Conservation (phyloP, 2,888 invertebrate species). For the Monoplex corrugatus region DNA sequence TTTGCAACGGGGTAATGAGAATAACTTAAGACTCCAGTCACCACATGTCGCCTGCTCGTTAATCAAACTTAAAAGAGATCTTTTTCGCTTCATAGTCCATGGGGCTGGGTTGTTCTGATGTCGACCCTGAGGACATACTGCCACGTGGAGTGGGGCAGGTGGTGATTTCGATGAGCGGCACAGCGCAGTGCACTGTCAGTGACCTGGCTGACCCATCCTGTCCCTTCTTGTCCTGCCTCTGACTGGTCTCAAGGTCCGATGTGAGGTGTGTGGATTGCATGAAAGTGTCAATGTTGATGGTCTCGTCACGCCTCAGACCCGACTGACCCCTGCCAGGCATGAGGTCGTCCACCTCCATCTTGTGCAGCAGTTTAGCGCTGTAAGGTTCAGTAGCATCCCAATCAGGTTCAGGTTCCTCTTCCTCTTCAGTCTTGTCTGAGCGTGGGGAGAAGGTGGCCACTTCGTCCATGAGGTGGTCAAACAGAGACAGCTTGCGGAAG, state of each 20-base stretch:
- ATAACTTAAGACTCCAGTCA: too few relatives aligned
- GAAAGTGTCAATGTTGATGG: conserved; percentile 5
- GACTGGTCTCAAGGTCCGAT: not conserved
- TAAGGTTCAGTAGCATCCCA: not conserved
- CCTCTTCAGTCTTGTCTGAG: not conserved
- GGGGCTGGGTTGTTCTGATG: not conserved
- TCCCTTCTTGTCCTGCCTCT: not conserved
- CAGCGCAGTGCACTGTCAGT: not conserved
- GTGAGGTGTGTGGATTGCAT: not conserved
- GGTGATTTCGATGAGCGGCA: conserved; percentile 24
- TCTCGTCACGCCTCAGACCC: not conserved
- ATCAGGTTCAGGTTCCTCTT: not conserved
- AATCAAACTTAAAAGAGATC: not conserved
- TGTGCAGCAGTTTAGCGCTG: not conserved
- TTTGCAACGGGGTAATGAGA: too few relatives aligned
- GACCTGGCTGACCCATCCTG: not conserved
- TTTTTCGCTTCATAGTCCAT: not conserved
- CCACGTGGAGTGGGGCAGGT: not conserved
- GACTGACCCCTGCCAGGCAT: not conserved
- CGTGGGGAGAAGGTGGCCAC: conserved; percentile 3
- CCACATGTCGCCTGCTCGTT: not conserved
- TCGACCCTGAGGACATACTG: not conserved
- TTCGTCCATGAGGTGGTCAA: conserved; percentile 26
- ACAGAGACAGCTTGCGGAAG: conserved; percentile 30
- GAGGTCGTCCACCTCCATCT: not conserved